phyloP scores from a whole-genome alignment of 2,113 vertebrate genomes.

The Sialia sialis region DNA sequence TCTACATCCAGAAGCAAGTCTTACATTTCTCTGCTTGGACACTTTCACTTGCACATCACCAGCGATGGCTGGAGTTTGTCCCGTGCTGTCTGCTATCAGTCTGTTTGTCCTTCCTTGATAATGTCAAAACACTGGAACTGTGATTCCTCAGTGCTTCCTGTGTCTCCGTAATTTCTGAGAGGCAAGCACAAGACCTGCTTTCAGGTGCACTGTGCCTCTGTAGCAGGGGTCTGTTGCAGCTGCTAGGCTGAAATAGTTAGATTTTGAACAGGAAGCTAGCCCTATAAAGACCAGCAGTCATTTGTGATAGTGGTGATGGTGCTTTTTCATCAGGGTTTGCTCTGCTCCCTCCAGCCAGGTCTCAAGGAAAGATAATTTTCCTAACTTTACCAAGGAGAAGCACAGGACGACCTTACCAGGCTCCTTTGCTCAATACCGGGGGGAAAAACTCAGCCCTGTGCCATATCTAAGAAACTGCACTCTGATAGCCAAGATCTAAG shows the following conservation, averaged over 20 bases:
- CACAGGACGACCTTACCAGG: fast-evolving
- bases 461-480: background rate
- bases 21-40: background rate
- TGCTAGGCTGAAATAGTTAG: background rate
- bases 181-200: background rate
- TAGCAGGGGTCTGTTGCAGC: background rate
- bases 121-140: background rate
- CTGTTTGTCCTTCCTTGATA: background rate
- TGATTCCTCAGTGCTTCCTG: background rate
- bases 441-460: background rate
- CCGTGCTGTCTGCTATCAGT: background rate
- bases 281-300: background rate
- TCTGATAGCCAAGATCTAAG: background rate
- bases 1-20: background rate
- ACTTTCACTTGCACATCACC: background rate
- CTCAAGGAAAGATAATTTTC: background rate
- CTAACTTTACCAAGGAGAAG: fast-evolving
- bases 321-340: background rate
- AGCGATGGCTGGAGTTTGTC: background rate
- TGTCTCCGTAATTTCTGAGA: background rate
- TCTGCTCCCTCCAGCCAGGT: background rate
- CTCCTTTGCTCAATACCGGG: background rate
- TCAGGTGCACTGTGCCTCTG: fast-evolving
- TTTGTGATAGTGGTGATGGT: background rate
- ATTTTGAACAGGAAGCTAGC: background rate